phyloP scores from a whole-genome alignment of 2,113 vertebrate species.

The Pan troglodytes region NHGRI_mPanTro3-v2.1_pri NC_072413.2:97438001-97438500 shows the following conservation, averaged over 20 bases:
- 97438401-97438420: not conserved
- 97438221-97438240: not conserved
- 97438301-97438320: not conserved
- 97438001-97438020: not conserved
- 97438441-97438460: not conserved
- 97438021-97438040: not conserved
- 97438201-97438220: fast-evolving
- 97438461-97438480: too few species aligned
- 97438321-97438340: fast-evolving
- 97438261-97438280: fast-evolving
- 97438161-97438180: not conserved
- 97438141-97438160: too few species aligned
- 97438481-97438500: too few species aligned
- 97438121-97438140: too few species aligned
- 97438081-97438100: not conserved
- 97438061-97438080: not conserved
- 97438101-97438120: not conserved
- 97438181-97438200: not conserved
- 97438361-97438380: too few species aligned
- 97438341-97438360: too few species aligned
- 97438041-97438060: fast-evolving
- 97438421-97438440: not conserved
- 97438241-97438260: not conserved
- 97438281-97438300: not conserved
- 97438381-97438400: not conserved